phyloP scores from a whole-genome alignment of 2,797 vertebrate genomes.

The Chelon labrosus region DNA sequence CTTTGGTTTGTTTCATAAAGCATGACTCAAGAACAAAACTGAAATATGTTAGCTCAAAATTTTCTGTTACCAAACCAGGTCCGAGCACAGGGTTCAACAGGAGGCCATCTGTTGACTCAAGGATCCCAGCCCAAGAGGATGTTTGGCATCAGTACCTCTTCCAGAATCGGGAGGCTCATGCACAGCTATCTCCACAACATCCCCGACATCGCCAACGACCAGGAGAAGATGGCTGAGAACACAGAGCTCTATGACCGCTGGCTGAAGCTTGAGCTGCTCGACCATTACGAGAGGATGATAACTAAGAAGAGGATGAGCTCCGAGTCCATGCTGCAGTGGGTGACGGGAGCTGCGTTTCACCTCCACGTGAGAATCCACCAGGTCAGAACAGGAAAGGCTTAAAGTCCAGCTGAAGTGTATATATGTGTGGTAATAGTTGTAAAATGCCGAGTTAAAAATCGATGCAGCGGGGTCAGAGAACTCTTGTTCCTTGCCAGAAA shows the following conservation, averaged over 20 bases:
- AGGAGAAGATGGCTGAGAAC: constrained; percentile 65
- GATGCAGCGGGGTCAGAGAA: too few species aligned
- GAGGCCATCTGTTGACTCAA: neutral
- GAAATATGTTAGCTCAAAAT: neutral
- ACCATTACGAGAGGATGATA: constrained; percentile 78
- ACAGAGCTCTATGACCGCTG: constrained; percentile 68
- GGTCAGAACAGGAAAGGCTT: constrained; percentile 48
- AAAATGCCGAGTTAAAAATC: neutral
- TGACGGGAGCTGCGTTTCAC: constrained; percentile 74
- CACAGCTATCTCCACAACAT: constrained; percentile 61
- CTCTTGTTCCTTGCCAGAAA: too few species aligned
- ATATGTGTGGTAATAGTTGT: too few species aligned
- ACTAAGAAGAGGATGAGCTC: constrained; percentile 79
- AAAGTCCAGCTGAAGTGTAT: neutral
- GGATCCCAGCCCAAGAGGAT: constrained; percentile 36
- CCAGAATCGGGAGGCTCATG: constrained; percentile 71
- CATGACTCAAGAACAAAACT: neutral
- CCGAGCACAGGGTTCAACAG: constrained; percentile 26
- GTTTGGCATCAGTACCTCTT: constrained; percentile 71
- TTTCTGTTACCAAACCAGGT: constrained; percentile 43
- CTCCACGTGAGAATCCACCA: constrained; percentile 79
- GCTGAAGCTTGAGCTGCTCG: constrained; percentile 76
- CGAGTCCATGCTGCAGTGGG: constrained; percentile 76
- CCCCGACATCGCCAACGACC: constrained; percentile 61
- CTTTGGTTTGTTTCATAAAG: neutral